A percentile compares a stretch with the other conserved stretches of the same genome.
These are phyloP conservation scores for Hippolais icterina DNA, from an alignment of 2,113 vertebrate species.

Conservation along the genomic window DNA sequence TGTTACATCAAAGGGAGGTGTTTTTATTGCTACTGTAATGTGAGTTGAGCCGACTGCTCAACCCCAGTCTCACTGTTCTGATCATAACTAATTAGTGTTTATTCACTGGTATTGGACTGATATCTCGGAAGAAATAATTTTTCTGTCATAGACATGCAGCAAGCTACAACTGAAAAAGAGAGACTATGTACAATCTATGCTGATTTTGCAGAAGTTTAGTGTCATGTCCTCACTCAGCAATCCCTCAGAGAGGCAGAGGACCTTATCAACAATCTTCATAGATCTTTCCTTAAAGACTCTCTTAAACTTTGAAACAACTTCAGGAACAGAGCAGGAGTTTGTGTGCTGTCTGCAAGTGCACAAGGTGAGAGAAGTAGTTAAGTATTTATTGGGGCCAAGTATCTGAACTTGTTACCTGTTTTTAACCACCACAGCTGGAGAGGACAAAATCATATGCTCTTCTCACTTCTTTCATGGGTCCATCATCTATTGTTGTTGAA, in stretches of 20 bases:
- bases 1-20: not conserved
- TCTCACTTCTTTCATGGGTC: constrained; percentile 4
- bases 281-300: not conserved
- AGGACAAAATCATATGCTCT: not conserved
- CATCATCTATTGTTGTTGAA: constrained; percentile 44
- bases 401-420: not conserved
- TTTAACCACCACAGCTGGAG: not conserved
- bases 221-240: not conserved
- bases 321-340: not conserved
- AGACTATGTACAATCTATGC: rapidly evolving
- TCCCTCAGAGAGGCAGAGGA: not conserved
- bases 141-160: not conserved
- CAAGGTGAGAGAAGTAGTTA: not conserved
- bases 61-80: not conserved
- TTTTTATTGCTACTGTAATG: not conserved
- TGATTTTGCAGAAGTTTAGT: not conserved
- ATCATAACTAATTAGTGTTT: not conserved
- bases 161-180: not conserved
- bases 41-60: not conserved
- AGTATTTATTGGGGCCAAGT: not conserved
- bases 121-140: not conserved
- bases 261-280: not conserved
- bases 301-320: not conserved
- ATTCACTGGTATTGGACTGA: not conserved
- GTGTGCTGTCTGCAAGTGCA: not conserved